Percentiles rank a stretch among this genome's conserved stretches.
Conservation (phyloP, 2,113 vertebrate genomes). For the Calidris pygmaea region DNA sequence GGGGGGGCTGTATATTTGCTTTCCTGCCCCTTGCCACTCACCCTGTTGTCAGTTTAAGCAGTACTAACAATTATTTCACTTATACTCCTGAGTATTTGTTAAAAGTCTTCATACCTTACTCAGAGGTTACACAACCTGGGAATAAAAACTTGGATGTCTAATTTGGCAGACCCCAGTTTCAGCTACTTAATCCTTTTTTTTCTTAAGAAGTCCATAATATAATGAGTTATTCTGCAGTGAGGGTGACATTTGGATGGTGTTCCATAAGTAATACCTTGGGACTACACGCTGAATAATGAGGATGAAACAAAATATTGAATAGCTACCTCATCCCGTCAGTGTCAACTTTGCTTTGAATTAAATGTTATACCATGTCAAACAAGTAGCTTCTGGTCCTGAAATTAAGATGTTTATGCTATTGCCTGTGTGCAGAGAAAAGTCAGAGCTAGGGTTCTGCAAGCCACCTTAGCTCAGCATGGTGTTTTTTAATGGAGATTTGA, state of each 20-base stretch:
- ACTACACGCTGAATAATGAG: neutral
- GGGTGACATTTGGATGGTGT: conserved; percentile 22
- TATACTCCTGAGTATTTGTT: neutral
- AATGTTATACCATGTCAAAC: neutral
- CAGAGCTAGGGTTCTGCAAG: neutral
- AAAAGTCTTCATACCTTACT: neutral
- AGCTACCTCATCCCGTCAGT: neutral
- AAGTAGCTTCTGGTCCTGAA: neutral
- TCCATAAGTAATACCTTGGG: conserved; percentile 2
- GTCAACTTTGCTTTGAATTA: conserved; percentile 34
- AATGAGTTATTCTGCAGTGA: conserved; percentile 9
- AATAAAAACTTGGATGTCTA: neutral
- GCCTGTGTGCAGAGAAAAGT: neutral
- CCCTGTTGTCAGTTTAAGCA: neutral
- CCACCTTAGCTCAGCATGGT: neutral
- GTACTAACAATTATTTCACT: neutral
- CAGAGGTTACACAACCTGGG: neutral
- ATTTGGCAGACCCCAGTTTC: neutral
- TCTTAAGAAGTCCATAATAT: neutral
- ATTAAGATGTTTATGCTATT: conserved; percentile 3
- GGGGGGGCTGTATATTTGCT: neutral
- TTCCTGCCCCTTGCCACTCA: neutral
- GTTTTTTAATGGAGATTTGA: neutral
- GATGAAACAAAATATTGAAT: conserved; percentile 23
- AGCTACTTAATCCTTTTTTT: neutral